Evolutionary conservation across 1,140 invertebrate genomes (phyloP), one percentile per base, ranked within the genome.

Genomic region (Macrotrachela quadricornifera): DNA sequence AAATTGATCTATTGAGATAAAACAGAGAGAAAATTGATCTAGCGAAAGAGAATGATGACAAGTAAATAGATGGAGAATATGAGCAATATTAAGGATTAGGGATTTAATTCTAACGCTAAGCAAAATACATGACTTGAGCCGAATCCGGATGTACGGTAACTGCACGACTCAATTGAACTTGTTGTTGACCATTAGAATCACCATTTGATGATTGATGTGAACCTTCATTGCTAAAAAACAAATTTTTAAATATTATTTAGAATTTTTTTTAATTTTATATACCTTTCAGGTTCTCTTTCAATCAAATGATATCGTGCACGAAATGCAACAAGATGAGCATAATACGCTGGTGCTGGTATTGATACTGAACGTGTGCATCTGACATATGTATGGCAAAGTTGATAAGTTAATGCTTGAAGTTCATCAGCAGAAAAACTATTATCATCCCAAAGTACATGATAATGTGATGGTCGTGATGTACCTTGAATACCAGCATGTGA

Each of bases 351-450:
- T 40, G 94, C 94, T 30, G 94, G 94, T 69, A 99, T 97, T 56
- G 87, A 94, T 51, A 99, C 94, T 46, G 87, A 94, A 49, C 94
- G 79, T 3, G 92, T 99, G 72, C 94, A 99, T 56, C 94, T 78
- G n/a, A 96, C 94, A 71, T 97, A 99, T 10, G 94, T 99, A 73
- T 99, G 94, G 73, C 94, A 99, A 62, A 99, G 74, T 73, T 97
- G 92, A 73, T 97, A 99, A 39, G 94, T 99, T 43, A 99, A 76
- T 71, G 86, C 92, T 72, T 99, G 94, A 46, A 99, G 76, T 72
- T 97, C 92, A 72, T 99, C 94, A 13, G 90, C 88, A 62, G 84
- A 85, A 66, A 97, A 88, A 65, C 88, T 82, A 70, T 96, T 97
- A 75, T 97, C 94, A 73, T 99, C 94, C 94, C 92, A 99, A 15